phyloP scores from a whole-genome alignment of 2,888 invertebrate species.

The Magallana nippona region DNA sequence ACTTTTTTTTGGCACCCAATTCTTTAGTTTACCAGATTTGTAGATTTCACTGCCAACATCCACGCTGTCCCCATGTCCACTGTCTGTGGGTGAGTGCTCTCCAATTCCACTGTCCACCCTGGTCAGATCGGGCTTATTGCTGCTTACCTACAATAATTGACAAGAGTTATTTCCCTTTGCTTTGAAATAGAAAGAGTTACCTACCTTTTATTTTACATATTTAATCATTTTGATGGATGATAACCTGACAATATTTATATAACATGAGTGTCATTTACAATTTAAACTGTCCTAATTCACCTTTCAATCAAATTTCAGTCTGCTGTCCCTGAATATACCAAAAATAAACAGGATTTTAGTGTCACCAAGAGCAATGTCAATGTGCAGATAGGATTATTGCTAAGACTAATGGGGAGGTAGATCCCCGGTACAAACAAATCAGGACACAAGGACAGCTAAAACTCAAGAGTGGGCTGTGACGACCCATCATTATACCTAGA shows the following conservation, averaged over 20 bases:
- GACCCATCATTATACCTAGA: not conserved
- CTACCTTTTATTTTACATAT: not conserved
- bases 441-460: not conserved
- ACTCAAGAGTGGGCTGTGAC: not conserved
- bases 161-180: not conserved
- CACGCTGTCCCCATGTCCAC: conserved; percentile 41
- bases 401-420: conserved; percentile 16
- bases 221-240: not conserved
- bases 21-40: conserved; percentile 34
- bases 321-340: conserved; percentile 17
- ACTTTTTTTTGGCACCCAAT: no score
- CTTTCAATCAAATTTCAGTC: conserved; percentile 7
- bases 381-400: conserved; percentile 36
- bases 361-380: conserved; percentile 26
- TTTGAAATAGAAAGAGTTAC: not conserved
- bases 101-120: conserved; percentile 38
- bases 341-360: conserved; percentile 29
- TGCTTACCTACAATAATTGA: not conserved
- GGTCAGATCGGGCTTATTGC: conserved; percentile 28
- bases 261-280: conserved; percentile 4
- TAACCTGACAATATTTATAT: not conserved
- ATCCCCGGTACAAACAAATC: conserved; percentile 29
- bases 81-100: conserved; percentile 43
- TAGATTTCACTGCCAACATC: conserved; percentile 28
- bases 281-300: conserved; percentile 27